Percentiles rank a stretch among this genome's conserved stretches.
Evolutionary conservation across 2,113 vertebrate genomes (phyloP).

Genomic region (Hyperopisus bebe): DNA sequence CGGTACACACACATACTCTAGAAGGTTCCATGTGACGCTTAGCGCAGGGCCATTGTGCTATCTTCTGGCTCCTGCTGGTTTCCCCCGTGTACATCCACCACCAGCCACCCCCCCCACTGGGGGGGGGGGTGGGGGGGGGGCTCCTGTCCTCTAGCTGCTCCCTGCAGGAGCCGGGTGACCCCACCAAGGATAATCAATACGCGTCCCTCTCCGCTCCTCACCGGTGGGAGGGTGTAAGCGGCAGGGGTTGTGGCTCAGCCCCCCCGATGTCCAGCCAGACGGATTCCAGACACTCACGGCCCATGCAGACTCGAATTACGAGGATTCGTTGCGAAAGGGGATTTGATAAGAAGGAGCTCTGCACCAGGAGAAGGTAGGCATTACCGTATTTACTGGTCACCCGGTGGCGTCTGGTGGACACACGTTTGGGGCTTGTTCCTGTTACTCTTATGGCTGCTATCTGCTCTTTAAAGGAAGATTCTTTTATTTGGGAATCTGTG

Average conservation of each 20-base stretch:
- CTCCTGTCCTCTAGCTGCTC: not conserved
- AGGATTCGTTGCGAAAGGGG: not conserved
- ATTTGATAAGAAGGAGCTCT: not conserved
- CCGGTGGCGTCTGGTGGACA: not conserved
- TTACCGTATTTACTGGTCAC: not conserved
- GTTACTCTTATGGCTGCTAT: not conserved
- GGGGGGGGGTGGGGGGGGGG: not conserved
- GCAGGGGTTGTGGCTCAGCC: not conserved
- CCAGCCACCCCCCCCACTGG: not conserved
- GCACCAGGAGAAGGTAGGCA: not conserved
- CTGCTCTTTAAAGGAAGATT: not conserved
- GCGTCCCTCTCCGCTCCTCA: not conserved
- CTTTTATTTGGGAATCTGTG: not conserved
- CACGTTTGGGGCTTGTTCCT: not conserved
- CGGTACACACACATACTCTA: not conserved
- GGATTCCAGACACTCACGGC: not conserved
- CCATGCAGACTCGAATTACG: not conserved
- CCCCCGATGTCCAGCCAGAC: not conserved
- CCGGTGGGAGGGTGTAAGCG: not conserved
- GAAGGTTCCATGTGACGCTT: not conserved
- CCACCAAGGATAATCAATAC: not conserved
- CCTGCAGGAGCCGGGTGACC: not conserved
- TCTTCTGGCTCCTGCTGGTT: not conserved
- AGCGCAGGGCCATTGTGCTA: not conserved
- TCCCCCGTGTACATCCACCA: not conserved